phyloP scores from a whole-genome alignment of 2,888 invertebrate species.

The Chrysolina oricalcia region DNA sequence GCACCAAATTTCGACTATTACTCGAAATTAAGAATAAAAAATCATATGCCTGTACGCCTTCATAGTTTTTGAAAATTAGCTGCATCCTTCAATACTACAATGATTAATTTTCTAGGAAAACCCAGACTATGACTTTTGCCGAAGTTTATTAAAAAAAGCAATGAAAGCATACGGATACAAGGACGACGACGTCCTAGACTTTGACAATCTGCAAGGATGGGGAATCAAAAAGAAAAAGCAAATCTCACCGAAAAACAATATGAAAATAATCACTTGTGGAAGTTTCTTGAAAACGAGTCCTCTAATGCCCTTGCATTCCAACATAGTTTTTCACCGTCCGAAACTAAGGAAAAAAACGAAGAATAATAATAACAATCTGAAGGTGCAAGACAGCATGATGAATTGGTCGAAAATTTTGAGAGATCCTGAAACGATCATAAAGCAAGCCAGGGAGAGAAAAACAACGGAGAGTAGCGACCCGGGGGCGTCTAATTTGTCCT shows the following conservation, averaged over 20 bases:
- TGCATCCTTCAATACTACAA: neutral
- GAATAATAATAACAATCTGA: conserved; percentile 70
- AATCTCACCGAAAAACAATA: conserved; percentile 37
- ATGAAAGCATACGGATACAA: conserved; percentile 75
- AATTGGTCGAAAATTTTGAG: conserved; percentile 81
- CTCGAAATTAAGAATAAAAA: too few relatives aligned
- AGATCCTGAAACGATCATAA: conserved; percentile 78
- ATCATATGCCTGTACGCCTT: too few relatives aligned
- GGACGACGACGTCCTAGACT: conserved; percentile 69
- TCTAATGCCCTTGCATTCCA: conserved; percentile 71
- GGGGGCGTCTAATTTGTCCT: conserved; percentile 66
- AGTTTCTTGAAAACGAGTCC: conserved; percentile 50
- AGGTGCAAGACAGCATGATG: conserved; percentile 72
- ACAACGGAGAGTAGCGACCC: conserved; percentile 71
- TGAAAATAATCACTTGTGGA: conserved; percentile 28
- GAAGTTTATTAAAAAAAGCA: conserved; percentile 80
- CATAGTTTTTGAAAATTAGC: neutral
- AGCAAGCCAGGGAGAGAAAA: conserved; percentile 71
- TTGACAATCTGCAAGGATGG: conserved; percentile 70
- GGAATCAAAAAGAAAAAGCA: conserved; percentile 67
- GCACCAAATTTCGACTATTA: too few relatives aligned
- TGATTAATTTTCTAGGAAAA: conserved; percentile 76
- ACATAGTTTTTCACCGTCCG: conserved; percentile 75
- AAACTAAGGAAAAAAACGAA: conserved; percentile 71
- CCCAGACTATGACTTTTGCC: conserved; percentile 85